phyloP scores from a whole-genome alignment of 2,113 vertebrate genomes.

The Ophiodon elongatus region DNA sequence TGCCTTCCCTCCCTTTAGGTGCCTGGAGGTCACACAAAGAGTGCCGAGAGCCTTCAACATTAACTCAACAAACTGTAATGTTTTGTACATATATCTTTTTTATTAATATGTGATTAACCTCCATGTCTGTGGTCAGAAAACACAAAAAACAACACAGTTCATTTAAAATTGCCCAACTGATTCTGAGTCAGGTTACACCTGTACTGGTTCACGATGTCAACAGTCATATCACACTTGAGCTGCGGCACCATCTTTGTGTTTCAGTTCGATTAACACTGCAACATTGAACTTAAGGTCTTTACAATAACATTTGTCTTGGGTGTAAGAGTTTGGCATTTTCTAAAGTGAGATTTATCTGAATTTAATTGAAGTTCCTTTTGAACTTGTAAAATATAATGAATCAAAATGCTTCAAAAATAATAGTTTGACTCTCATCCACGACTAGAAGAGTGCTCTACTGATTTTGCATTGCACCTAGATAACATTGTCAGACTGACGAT shows the following conservation, averaged over 20 bases:
- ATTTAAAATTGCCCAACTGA: background rate
- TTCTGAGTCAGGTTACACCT: background rate
- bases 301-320: background rate
- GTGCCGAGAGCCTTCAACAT: background rate
- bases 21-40: background rate
- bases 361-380: too few relatives aligned
- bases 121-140: background rate
- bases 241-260: background rate
- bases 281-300: background rate
- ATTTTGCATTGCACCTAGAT: background rate
- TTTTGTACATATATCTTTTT: background rate
- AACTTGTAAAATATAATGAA: background rate
- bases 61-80: background rate
- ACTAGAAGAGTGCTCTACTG: background rate
- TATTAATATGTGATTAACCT: slow-evolving; percentile 4
- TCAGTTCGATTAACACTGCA: background rate
- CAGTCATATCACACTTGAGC: background rate
- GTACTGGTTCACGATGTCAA: background rate
- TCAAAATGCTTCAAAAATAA: background rate
- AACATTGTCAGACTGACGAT: background rate
- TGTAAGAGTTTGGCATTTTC: background rate
- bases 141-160: background rate
- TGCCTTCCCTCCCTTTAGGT: too few relatives aligned
- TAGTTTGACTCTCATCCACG: background rate
- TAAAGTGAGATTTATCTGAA: too few relatives aligned